These are phyloP conservation scores for Eulemur albifrons DNA, from an alignment of 2,797 vertebrate genomes.

Conservation along the genomic window DNA sequence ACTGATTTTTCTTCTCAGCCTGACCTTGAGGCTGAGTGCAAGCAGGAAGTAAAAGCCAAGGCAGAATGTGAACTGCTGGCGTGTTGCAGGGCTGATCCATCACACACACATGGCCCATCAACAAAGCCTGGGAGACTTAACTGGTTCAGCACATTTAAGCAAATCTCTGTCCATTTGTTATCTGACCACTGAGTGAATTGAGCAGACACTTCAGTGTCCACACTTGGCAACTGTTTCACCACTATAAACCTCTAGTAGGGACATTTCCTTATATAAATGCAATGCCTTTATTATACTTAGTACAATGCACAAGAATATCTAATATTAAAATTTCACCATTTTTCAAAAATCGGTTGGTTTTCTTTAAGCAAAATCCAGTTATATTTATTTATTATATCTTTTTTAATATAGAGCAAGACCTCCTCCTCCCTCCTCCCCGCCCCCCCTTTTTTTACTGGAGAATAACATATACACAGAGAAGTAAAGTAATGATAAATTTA, in stretches of 20 bases:
- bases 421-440: neutral
- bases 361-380: neutral
- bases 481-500: neutral
- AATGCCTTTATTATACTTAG: neutral
- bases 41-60: neutral
- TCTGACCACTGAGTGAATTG: neutral
- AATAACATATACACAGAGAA: neutral
- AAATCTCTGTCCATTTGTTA: neutral
- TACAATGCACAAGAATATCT: neutral
- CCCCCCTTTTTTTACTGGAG: neutral
- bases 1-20: neutral
- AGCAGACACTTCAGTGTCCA: neutral
- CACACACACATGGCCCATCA: too few relatives aligned
- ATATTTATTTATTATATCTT: neutral
- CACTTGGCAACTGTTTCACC: neutral
- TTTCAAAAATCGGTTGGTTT: neutral
- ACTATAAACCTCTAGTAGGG: neutral
- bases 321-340: neutral
- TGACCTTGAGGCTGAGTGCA: neutral
- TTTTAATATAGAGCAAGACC: neutral
- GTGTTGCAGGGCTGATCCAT: neutral
- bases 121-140: neutral
- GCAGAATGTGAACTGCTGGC: neutral
- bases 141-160: neutral
- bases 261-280: neutral